Conservation (phyloP, 2,113 vertebrate species). For the Anolis sagrei region DNA sequence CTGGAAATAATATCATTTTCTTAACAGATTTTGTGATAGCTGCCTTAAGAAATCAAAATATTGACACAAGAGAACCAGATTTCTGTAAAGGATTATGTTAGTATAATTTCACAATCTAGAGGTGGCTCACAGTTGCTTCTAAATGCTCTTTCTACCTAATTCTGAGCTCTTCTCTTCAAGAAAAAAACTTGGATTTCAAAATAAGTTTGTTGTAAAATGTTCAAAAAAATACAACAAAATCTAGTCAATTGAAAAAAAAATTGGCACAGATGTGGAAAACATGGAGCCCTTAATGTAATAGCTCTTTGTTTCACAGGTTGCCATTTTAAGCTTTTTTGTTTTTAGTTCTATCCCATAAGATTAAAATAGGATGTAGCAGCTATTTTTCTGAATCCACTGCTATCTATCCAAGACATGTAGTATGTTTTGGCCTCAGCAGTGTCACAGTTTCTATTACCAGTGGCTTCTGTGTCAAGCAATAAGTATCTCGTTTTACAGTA, state of each 20-base stretch:
- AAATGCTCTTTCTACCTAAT: background rate
- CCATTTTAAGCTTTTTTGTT: no score
- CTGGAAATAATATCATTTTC: constrained; percentile 24
- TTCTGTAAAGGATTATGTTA: background rate
- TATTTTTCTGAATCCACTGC: no score
- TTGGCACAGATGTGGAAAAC: background rate
- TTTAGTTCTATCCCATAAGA: no score
- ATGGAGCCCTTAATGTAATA: no score
- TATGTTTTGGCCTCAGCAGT: no score
- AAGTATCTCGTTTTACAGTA: no score
- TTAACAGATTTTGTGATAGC: background rate
- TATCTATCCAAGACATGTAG: no score
- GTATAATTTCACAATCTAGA: background rate
- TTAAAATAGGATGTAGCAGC: no score
- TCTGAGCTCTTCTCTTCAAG: background rate
- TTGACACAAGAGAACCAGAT: background rate
- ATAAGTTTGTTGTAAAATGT: background rate
- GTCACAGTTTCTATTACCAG: no score
- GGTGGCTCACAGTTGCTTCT: background rate
- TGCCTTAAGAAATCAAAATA: background rate
- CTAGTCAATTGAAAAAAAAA: background rate
- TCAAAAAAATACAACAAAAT: background rate
- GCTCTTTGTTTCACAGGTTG: no score
- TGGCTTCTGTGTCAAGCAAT: no score
- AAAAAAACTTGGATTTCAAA: background rate